Conservation (phyloP, 2,888 invertebrate genomes). For the Dasysyrphus tricinctus region DNA sequence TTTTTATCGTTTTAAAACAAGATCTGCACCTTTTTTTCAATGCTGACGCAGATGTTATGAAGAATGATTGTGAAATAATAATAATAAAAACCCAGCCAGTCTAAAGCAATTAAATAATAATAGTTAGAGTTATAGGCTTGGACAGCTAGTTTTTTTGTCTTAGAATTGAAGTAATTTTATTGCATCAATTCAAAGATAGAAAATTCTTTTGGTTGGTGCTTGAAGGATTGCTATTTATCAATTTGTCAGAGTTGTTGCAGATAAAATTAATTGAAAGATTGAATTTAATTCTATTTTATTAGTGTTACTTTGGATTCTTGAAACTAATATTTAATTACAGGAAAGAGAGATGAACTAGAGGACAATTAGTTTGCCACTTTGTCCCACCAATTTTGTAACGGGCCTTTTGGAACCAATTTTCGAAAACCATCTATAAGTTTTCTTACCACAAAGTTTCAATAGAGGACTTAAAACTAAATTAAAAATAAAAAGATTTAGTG, state of each 20-base stretch:
- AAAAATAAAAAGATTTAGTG: no score
- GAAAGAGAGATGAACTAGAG: no score
- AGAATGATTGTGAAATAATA: neutral
- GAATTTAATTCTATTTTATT: neutral
- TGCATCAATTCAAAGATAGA: neutral
- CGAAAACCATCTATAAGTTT: no score
- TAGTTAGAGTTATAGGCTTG: neutral
- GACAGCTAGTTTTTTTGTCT: neutral
- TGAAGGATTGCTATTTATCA: neutral
- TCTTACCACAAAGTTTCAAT: no score
- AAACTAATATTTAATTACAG: no score
- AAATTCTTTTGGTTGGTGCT: neutral
- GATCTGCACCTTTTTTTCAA: constrained; percentile 1
- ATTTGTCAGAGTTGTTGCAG: neutral
- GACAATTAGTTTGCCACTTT: no score
- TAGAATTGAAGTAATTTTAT: neutral
- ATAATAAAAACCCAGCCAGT: neutral
- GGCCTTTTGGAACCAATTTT: no score
- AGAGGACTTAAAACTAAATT: no score
- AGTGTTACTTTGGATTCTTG: no score
- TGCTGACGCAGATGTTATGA: neutral
- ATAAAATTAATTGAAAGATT: neutral
- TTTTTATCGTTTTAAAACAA: constrained; percentile 1
- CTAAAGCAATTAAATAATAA: constrained; percentile 19
- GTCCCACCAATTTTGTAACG: no score